Evolutionary conservation across 1,140 invertebrate species (phyloP), one percentile per base, ranked within the genome.

Genomic region (Sycobia sp.): DNA sequence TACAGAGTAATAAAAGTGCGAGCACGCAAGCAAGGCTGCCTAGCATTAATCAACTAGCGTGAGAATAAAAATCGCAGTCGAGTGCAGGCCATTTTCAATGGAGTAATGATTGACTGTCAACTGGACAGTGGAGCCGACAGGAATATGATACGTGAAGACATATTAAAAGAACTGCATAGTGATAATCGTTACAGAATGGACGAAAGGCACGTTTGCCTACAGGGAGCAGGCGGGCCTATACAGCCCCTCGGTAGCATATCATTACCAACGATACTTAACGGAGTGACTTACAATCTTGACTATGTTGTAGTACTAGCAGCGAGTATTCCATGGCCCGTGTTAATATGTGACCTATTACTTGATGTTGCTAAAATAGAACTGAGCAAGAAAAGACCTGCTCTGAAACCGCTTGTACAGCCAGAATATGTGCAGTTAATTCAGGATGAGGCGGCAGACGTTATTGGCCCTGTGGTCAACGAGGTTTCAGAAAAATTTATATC

Each of bases 331-430:
- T 49, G 63, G 5, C 16, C 47, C 0, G 43, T 67, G 32, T 22
- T 68, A 0, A 43, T 71, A 10, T 61, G 69, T 0, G 61, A 66
- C 14, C 67, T 65, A 14, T 4, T 71, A 0, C 14, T 68, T 1
- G 63, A 69, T 29, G 27, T 64, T 5, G 67, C 59, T 0, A 56
- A 62, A 0, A 43, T 66, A 0, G n/a, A 16, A 4, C 11, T 67
- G 8, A 25, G 13, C 8, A 58, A 50, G 20, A n/a, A 59, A n/a
- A 20, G 41, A 3, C n/a, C 61, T 0, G 41, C 34, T 3, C 36
- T 65, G 0, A 23, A 43, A 5, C 60, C 60, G 0, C 5, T 44
- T 2, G 36, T 55, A 23, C 22, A 20, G 18, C 54, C 53, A 11
- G 22, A 14, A 9, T 47, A 22, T 39, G 4, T 58, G 8, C 49